phyloP scores from a whole-genome alignment of 2,113 vertebrate genomes.

The Daboia siamensis region DNA sequence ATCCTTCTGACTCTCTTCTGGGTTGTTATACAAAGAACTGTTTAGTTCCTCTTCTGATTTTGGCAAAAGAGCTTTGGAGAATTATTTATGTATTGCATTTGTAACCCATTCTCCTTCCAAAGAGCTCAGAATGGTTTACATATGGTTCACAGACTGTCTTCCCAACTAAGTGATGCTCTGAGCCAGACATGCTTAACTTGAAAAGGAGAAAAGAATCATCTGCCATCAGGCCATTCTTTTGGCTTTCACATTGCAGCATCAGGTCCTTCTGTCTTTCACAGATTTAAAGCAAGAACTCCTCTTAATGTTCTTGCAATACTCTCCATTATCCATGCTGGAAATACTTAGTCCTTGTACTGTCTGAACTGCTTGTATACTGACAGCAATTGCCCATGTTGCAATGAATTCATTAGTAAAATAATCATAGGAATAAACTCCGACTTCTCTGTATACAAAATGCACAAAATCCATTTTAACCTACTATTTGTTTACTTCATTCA shows the following conservation, averaged over 20 bases:
- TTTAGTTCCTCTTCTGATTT: constrained; percentile 23
- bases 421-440: not conserved
- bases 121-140: constrained; percentile 14
- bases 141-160: constrained; percentile 10
- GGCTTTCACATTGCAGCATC: not conserved
- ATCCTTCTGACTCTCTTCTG: constrained; percentile 40
- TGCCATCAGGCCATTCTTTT: not conserved
- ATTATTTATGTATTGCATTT: constrained; percentile 21
- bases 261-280: not conserved
- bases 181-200: not conserved
- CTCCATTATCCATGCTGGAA: not conserved
- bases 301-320: not conserved
- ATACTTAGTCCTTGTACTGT: not conserved
- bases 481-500: not conserved
- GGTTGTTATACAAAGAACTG: constrained; percentile 13
- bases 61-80: not conserved
- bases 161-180: not conserved
- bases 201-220: not conserved
- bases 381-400: not conserved
- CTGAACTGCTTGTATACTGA: not conserved
- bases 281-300: not conserved
- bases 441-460: not conserved
- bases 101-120: not conserved
- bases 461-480: not conserved
- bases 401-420: not conserved